A percentile compares a stretch with the other conserved stretches of the same genome.
Evolutionary conservation across 2,888 invertebrate genomes (phyloP).

Genomic region (Amorpha juglandis): DNA sequence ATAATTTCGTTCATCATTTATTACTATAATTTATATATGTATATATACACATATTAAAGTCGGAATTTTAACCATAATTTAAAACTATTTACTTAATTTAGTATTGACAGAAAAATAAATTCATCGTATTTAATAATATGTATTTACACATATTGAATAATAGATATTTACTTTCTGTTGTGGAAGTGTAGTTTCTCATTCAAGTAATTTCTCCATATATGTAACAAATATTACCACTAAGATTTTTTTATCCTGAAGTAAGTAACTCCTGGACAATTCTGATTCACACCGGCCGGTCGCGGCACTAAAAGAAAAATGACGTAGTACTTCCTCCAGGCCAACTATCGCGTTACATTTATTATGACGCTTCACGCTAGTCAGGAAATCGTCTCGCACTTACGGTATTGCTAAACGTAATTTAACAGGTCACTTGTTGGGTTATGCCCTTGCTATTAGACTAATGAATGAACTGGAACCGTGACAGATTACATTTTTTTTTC

Average conservation of each 20-base stretch:
- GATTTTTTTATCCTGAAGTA: background rate
- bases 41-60: too few relatives aligned
- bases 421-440: constrained; percentile 65
- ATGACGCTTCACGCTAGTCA: constrained; percentile 24
- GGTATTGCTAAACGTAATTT: constrained; percentile 54
- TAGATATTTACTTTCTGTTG: too few relatives aligned
- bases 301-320: constrained; percentile 17
- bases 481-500: constrained; percentile 58
- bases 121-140: too few relatives aligned
- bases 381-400: constrained; percentile 25
- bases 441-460: constrained; percentile 50
- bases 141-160: too few relatives aligned
- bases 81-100: too few relatives aligned
- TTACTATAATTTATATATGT: too few relatives aligned
- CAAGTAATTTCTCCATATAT: too few relatives aligned
- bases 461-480: constrained; percentile 54
- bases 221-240: background rate
- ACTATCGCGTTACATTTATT: constrained; percentile 23
- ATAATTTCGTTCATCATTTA: too few relatives aligned
- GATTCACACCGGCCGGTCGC: background rate
- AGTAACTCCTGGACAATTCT: background rate
- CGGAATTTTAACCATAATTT: too few relatives aligned
- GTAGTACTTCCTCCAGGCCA: constrained; percentile 5
- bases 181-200: too few relatives aligned
- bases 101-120: too few relatives aligned